Base-by-base conservation (phyloP, 2,797 vertebrate genomes). In the Argentina silus region DNA sequence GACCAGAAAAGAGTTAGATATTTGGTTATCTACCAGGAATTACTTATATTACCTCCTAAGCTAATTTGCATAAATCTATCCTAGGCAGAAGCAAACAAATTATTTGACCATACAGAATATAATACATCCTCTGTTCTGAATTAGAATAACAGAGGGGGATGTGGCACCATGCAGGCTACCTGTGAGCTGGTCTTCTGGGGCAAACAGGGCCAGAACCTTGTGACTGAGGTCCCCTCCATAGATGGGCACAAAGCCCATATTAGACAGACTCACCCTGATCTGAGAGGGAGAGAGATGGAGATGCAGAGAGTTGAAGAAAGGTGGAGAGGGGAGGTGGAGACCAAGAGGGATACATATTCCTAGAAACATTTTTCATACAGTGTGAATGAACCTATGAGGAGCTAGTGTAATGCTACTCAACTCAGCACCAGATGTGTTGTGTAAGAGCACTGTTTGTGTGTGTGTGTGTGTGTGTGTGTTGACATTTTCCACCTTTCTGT, bases 201-300 rank as follows among this genome's bases (percentile, higher is more conserved):
- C 80, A 93, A 96, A 96, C 65, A 96, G 90, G 0, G 94, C 95
- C 83, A 96, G 92, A 73, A 96, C 74, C 90, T 94, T 96, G 89
- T 94, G 90, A 12, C 81, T 90, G 65, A 90, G 84, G 45, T 94
- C 92, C 69, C 85, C 87, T 85, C 95, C 95, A 84, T 94, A 95
- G 63, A 96, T 89, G 73, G 95, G 94, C 67, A 95, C 85, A 43
- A 94, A 95, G 64, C 93, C 89, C 74, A 96, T 92, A 43, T 89
- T 91, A 71, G 93, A 82, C 72, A 95, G 84, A 42, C 70, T 90
- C 83, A 96, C 91, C 47, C 90, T 92, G 79, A 96, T 81, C 95
- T 96, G 87, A 82, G 72, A 74, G 17, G 27, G 47, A 19, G 15
- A 0, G 59, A 15, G 43, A 10, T 43, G 10, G 27, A 21, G 45